phyloP scores from a whole-genome alignment of 2,888 invertebrate species.

The Ryuthela nishihirai region DNA sequence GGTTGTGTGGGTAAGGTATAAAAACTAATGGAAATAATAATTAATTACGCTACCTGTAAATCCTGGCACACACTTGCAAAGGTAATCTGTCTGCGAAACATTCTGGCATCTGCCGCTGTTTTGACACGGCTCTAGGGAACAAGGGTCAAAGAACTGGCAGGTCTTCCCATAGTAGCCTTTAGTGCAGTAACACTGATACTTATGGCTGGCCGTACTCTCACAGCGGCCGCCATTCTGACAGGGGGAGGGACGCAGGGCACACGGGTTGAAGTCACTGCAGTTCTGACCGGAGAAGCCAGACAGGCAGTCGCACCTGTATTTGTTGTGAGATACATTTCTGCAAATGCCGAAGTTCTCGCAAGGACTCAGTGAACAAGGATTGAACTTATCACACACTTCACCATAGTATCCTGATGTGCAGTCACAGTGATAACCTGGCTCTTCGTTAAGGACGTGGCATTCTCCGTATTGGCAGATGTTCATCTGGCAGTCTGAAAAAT shows the following conservation, averaged over 20 bases:
- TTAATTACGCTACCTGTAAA: slow-evolving; percentile 34
- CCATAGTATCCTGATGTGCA: slow-evolving; percentile 37
- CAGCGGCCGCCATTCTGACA: slow-evolving; percentile 40
- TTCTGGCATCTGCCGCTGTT: slow-evolving; percentile 46
- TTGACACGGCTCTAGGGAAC: slow-evolving; percentile 45
- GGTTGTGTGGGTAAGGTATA: too few species aligned
- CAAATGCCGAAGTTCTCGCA: slow-evolving; percentile 40
- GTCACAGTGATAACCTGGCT: slow-evolving; percentile 40
- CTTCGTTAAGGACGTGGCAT: slow-evolving; percentile 33
- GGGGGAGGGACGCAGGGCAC: slow-evolving; percentile 36
- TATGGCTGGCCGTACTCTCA: slow-evolving; percentile 32
- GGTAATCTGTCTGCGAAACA: slow-evolving; percentile 41
- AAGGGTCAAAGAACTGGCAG: slow-evolving; percentile 45
- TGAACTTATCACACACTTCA: slow-evolving; percentile 36
- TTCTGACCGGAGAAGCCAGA: slow-evolving; percentile 37
- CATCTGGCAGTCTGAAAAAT: slow-evolving; percentile 31
- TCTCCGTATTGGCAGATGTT: slow-evolving; percentile 38
- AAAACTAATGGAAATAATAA: too few species aligned
- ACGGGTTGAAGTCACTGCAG: slow-evolving; percentile 39
- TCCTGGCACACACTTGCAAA: slow-evolving; percentile 36
- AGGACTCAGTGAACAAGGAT: slow-evolving; percentile 37
- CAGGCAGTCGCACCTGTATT: slow-evolving; percentile 36
- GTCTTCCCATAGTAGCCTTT: slow-evolving; percentile 45
- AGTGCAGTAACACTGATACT: slow-evolving; percentile 44
- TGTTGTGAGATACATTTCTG: slow-evolving; percentile 31